These are phyloP conservation scores for Syngnathus acus DNA, from an alignment of 2,797 vertebrate genomes.

Conservation along the genomic window DNA sequence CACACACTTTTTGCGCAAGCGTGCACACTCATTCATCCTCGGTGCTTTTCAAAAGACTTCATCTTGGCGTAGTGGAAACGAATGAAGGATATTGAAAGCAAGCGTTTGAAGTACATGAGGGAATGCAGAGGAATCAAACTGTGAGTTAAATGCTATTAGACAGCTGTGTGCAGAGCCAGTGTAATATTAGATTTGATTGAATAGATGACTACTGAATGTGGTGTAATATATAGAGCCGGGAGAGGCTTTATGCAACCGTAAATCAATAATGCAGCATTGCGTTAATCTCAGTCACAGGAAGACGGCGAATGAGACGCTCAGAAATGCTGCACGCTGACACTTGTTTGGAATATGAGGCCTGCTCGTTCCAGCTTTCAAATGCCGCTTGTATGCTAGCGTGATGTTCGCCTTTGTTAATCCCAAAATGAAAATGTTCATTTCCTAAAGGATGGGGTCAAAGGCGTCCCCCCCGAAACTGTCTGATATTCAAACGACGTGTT, in stretches of 20 bases:
- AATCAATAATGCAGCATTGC: slow-evolving; percentile 61
- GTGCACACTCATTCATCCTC: slow-evolving; percentile 55
- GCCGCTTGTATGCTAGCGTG: background rate
- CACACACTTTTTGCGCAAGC: slow-evolving; percentile 26
- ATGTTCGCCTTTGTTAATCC: slow-evolving; percentile 12
- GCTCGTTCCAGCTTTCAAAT: background rate
- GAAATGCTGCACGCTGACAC: background rate
- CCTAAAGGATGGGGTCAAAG: slow-evolving; percentile 19
- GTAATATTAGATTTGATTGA: slow-evolving; percentile 72
- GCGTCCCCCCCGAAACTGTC: background rate
- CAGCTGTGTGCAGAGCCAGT: slow-evolving; percentile 63
- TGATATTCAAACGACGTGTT: background rate
- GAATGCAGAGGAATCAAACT: slow-evolving; percentile 63
- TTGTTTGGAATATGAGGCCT: slow-evolving; percentile 15
- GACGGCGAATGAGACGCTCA: slow-evolving; percentile 21
- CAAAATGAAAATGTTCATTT: slow-evolving; percentile 2
- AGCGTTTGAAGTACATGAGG: slow-evolving; percentile 69
- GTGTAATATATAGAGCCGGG: slow-evolving; percentile 62
- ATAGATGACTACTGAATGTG: slow-evolving; percentile 64
- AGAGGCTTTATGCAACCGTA: slow-evolving; percentile 56
- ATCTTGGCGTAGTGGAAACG: slow-evolving; percentile 62
- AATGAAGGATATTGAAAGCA: slow-evolving; percentile 62
- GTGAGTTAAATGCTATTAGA: slow-evolving; percentile 73
- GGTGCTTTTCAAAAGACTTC: slow-evolving; percentile 66
- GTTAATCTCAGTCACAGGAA: slow-evolving; percentile 51